Conservation (phyloP, 2,888 invertebrate species). For the Papilio gigon region DNA sequence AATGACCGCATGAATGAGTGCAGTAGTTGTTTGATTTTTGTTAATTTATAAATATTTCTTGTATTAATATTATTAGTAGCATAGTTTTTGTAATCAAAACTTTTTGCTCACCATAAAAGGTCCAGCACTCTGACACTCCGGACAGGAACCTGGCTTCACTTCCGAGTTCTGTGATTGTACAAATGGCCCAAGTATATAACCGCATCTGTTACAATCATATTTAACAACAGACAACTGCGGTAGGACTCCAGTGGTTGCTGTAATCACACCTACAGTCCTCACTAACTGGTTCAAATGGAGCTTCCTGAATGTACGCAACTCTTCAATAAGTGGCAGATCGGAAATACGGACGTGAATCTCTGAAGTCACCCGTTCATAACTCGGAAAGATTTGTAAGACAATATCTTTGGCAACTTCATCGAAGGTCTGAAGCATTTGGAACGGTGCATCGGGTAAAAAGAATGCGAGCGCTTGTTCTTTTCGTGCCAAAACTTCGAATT, state of each 20-base stretch:
- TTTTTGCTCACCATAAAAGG: slow-evolving; percentile 90
- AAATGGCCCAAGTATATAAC: slow-evolving; percentile 97
- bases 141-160: slow-evolving; percentile 97
- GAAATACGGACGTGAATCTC: slow-evolving; percentile 98
- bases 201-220: slow-evolving; percentile 98
- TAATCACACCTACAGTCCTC: slow-evolving; percentile 93
- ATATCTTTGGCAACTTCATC: slow-evolving; percentile 97
- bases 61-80: no score
- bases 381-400: slow-evolving; percentile 96
- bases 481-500: slow-evolving; percentile 94
- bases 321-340: slow-evolving; percentile 97
- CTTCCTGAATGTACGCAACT: slow-evolving; percentile 94
- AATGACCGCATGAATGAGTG: no score
- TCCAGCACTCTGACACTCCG: slow-evolving; percentile 97
- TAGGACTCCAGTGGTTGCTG: slow-evolving; percentile 96
- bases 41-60: no score
- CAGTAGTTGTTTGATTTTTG: no score
- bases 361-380: slow-evolving; percentile 95
- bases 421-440: slow-evolving; percentile 97
- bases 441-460: slow-evolving; percentile 98
- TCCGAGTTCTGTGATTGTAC: slow-evolving; percentile 96
- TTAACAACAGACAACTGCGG: slow-evolving; percentile 98
- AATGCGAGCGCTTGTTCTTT: slow-evolving; percentile 97
- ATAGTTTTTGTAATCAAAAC: no score
- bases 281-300: slow-evolving; percentile 97